These are phyloP conservation scores for Neomonachus schauinslandi DNA, from an alignment of 2,113 vertebrate species.

Conservation along the genomic window DNA sequence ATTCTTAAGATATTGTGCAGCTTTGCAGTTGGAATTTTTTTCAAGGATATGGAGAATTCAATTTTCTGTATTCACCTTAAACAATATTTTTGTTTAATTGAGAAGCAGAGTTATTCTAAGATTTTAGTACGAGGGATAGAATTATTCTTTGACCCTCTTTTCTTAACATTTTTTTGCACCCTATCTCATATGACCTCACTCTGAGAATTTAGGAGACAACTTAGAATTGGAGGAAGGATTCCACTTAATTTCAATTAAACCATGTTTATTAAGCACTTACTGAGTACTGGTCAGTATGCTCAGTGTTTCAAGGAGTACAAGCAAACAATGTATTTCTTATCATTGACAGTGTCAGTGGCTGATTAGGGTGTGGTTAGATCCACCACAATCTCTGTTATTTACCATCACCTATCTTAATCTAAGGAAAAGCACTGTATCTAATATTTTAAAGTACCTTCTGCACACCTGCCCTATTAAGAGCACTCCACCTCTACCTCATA, in stretches of 20 bases:
- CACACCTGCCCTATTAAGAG: neutral
- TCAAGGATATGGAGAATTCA: neutral
- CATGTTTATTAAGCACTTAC: neutral
- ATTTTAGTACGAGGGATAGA: neutral
- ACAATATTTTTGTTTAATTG: neutral
- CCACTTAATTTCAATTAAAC: neutral
- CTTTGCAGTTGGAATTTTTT: neutral
- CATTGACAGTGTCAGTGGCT: neutral
- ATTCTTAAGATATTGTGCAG: neutral
- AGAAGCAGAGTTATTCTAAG: constrained; percentile 15
- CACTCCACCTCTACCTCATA: no score
- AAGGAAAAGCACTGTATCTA: neutral
- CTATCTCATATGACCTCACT: neutral
- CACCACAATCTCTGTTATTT: neutral
- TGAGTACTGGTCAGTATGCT: neutral
- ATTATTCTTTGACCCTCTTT: neutral
- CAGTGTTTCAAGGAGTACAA: neutral
- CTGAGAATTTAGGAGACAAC: neutral
- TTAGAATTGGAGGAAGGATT: neutral
- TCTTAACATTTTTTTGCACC: neutral
- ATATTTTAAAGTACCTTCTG: neutral
- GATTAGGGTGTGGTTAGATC: neutral
- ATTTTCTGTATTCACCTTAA: neutral
- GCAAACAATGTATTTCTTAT: neutral
- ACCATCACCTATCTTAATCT: neutral